Percentiles rank a stretch among this genome's conserved stretches.
Evolutionary conservation across 2,888 invertebrate genomes (phyloP).

Genomic region (Aspidiotus destructor): DNA sequence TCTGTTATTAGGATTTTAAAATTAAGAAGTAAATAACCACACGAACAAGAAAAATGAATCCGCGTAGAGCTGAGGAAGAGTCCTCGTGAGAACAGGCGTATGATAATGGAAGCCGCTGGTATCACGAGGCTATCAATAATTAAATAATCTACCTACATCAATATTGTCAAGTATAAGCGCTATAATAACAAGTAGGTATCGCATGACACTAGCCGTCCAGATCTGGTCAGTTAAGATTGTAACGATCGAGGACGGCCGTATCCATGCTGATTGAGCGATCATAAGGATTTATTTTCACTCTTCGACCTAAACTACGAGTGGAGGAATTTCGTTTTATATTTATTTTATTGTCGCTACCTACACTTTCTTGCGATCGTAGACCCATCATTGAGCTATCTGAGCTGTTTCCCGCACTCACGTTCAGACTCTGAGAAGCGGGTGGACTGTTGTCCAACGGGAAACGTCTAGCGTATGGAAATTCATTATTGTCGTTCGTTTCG

Average conservation of each 20-base stretch:
- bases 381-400: background rate
- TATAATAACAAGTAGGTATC: too few relatives aligned
- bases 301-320: background rate
- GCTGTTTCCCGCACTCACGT: background rate
- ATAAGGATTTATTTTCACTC: background rate
- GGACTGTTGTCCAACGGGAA: background rate
- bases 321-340: slow-evolving; percentile 1
- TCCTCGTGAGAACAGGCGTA: too few relatives aligned
- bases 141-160: too few relatives aligned
- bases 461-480: background rate
- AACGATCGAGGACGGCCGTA: background rate
- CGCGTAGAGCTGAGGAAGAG: too few relatives aligned
- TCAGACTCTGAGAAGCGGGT: background rate
- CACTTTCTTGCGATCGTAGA: background rate
- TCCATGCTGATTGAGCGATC: background rate
- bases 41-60: too few relatives aligned
- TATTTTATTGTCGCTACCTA: background rate
- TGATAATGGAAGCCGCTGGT: too few relatives aligned
- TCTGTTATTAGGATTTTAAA: too few relatives aligned
- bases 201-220: too few relatives aligned
- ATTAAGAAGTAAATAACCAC: too few relatives aligned
- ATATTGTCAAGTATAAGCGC: too few relatives aligned
- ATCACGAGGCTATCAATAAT: too few relatives aligned
- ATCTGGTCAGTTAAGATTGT: too few relatives aligned
- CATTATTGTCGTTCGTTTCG: slow-evolving; percentile 4